These are phyloP conservation scores for Thalassarche chlororhynchos DNA, from an alignment of 2,113 vertebrate genomes.

Conservation along the genomic window DNA sequence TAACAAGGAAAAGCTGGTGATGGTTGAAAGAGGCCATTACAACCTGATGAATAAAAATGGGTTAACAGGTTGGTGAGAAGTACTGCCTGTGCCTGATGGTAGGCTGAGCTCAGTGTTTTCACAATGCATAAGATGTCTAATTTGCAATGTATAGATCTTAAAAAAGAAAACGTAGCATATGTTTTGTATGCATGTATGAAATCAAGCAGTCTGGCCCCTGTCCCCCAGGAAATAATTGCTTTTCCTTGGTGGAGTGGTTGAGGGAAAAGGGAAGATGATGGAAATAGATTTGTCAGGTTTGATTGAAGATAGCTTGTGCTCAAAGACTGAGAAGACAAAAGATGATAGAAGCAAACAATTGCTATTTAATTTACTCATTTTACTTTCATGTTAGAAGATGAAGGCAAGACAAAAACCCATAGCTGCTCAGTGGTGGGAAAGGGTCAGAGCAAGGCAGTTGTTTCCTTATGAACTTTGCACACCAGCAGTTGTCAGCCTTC, in stretches of 20 bases:
- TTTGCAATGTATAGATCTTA: not conserved
- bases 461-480: not conserved
- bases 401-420: not conserved
- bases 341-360: not conserved
- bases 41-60: not conserved
- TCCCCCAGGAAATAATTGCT: not conserved
- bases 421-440: not conserved
- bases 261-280: not conserved
- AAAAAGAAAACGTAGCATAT: not conserved
- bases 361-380: not conserved
- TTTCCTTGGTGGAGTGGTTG: not conserved
- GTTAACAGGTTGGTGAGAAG: not conserved
- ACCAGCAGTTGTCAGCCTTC: not conserved
- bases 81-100: not conserved
- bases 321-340: not conserved
- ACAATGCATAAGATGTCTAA: not conserved
- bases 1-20: not conserved
- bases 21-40: not conserved
- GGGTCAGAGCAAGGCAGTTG: not conserved
- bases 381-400: not conserved
- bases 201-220: not conserved
- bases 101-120: not conserved
- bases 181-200: not conserved
- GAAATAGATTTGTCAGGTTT: not conserved
- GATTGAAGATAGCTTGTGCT: not conserved